Base-by-base conservation (phyloP, 2,797 vertebrate genomes). In the Gymnopithys bicolor region DNA sequence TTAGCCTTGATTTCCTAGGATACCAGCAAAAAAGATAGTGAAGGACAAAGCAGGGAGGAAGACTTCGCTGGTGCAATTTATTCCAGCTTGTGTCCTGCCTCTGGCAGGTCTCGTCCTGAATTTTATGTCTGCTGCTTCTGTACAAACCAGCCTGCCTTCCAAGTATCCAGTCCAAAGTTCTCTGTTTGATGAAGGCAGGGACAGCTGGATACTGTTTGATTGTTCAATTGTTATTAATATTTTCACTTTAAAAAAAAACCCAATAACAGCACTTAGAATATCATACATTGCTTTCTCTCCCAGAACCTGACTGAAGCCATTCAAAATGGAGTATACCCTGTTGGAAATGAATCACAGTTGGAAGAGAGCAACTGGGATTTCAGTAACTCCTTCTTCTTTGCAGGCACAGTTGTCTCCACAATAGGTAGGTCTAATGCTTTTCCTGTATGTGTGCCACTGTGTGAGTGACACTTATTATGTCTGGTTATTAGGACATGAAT, bases 361-460 rank as follows among this genome's bases (percentile, higher is more conserved):
- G 94, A 86, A 67, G 87, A 88, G 59, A 96, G 91, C 84, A 97
- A 96, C 81, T 98, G 97, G 97, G 94, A 97, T 94, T 97, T 98
- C 74, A 94, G 96, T 71, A 97, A 97, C 24, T 96, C 97, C 67
- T 97, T 98, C 88, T 96, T 97, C 85, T 98, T 98, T 92, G 97
- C 97, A 84, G 96, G 94, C 69, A 96, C 97, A 0, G 95, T 97
- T 46, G 96, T 98, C 67, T 96, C 96, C 55, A 98, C 97, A 62
- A 97, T 97, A 93, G 97, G 97, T 98, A 78, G 70, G 93, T 70
- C 22, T 71, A 35, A 49, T 63, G 30, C 16, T 87, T 93, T 87
- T 45, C 19, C 11, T 39, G 10, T 32, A 7, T 43, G 17, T 87
- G 7, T 73, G 43, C n/a, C 24, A 51, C 9, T 53, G 10, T 49